A percentile compares a stretch with the other conserved stretches of the same genome.
Conservation (phyloP, 2,113 vertebrate genomes). For the Dromaius novaehollandiae region DNA sequence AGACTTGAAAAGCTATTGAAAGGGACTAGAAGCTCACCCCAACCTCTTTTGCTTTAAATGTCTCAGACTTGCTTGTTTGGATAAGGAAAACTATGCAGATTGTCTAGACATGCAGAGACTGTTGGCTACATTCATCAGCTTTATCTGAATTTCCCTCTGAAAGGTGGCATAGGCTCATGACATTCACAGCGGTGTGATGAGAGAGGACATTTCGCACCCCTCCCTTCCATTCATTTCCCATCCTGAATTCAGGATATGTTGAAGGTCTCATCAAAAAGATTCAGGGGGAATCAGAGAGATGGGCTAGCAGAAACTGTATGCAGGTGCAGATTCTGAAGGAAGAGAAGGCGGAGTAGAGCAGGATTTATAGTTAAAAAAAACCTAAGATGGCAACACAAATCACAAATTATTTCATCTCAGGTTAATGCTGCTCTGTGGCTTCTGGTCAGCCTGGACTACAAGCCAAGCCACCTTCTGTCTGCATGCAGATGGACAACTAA, state of each 20-base stretch:
- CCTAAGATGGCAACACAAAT: background rate
- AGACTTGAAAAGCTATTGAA: constrained; percentile 48
- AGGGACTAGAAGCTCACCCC: background rate
- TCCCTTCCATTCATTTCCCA: background rate
- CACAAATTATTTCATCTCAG: background rate
- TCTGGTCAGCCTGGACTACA: background rate
- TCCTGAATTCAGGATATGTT: background rate
- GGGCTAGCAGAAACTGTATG: background rate
- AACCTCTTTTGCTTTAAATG: background rate
- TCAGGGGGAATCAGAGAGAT: background rate
- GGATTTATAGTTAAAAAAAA: background rate
- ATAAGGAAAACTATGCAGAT: constrained; percentile 22
- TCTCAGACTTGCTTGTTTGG: constrained; percentile 14
- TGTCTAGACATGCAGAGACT: constrained; percentile 24
- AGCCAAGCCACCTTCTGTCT: background rate
- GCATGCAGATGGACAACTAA: background rate
- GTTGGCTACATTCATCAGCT: background rate
- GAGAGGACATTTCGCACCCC: constrained; percentile 1
- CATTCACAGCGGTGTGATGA: background rate
- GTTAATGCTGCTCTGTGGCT: background rate
- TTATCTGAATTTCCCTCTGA: background rate
- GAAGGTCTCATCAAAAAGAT: background rate
- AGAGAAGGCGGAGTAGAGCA: background rate
- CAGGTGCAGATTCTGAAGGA: background rate
- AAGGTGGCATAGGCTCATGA: background rate